Evolutionary conservation across 2,797 vertebrate genomes (phyloP).

Genomic region (Phaenicophaeus curvirostris): DNA sequence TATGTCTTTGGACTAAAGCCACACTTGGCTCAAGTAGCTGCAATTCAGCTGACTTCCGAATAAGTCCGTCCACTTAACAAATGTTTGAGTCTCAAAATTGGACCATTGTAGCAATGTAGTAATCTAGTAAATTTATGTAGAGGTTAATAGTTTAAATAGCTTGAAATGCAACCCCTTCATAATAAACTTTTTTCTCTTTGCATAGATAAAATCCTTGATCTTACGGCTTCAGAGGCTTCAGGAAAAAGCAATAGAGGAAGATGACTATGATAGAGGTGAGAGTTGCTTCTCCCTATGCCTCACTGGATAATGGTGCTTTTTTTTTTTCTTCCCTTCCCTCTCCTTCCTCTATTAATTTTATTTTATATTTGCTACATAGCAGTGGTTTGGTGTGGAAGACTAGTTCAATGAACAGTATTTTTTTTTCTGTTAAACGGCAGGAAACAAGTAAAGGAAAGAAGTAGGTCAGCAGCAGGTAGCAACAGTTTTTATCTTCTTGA

Average conservation of each 20-base stretch:
- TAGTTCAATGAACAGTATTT: not conserved
- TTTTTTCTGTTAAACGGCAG: not conserved
- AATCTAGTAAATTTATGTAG: not conserved
- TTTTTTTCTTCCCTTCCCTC: not conserved
- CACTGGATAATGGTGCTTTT: not conserved
- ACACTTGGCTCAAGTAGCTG: not conserved
- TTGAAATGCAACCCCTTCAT: not conserved
- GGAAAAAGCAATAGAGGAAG: conserved; percentile 86
- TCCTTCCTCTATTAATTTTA: not conserved
- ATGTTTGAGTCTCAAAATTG: not conserved
- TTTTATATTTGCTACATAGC: not conserved
- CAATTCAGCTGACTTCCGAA: not conserved
- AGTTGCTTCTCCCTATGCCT: not conserved
- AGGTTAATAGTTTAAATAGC: not conserved
- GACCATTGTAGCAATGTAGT: not conserved
- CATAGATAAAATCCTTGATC: conserved; percentile 86
- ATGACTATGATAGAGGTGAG: conserved; percentile 90
- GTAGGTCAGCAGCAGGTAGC: conserved; percentile 56
- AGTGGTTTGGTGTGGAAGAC: not conserved
- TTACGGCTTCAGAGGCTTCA: conserved; percentile 86
- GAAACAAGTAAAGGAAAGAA: conserved; percentile 23
- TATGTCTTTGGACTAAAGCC: conserved; percentile 9
- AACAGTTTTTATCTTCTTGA: conserved; percentile 53
- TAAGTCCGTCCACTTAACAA: not conserved
- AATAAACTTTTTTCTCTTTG: not conserved